Conservation (phyloP, 2,888 invertebrate species). For the Mesorhabditis belari region DNA sequence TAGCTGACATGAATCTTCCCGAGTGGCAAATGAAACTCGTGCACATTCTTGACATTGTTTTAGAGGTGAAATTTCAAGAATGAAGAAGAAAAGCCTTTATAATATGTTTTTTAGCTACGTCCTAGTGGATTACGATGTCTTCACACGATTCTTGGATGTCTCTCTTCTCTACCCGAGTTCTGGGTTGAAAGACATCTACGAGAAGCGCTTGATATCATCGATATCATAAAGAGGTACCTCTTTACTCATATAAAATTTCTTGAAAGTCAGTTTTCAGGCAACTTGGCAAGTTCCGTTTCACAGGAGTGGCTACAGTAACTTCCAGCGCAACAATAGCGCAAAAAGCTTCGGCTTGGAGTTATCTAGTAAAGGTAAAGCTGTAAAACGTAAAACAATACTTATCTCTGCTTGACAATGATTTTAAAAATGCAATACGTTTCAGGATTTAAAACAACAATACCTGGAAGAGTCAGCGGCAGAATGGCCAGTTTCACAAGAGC, state of each 20-base stretch:
- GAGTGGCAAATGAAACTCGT: not conserved
- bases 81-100: not conserved
- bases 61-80: not conserved
- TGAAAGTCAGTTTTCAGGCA: no score
- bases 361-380: no score
- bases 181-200: not conserved
- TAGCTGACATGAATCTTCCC: not conserved
- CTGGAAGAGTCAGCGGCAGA: not conserved
- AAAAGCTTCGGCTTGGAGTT: no score
- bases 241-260: no score
- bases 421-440: no score
- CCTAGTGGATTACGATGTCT: not conserved
- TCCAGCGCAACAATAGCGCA: no score
- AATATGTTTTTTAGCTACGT: not conserved
- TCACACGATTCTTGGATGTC: not conserved
- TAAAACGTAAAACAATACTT: no score
- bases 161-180: not conserved
- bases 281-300: no score
- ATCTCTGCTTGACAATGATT: no score
- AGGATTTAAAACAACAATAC: no score
- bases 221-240: not conserved
- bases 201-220: not conserved
- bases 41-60: not conserved
- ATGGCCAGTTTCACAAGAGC: not conserved
- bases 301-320: no score